A percentile compares a stretch with the other conserved stretches of the same genome.
Evolutionary conservation across 2,797 vertebrate species (phyloP).

Genomic region (Potorous gilbertii): DNA sequence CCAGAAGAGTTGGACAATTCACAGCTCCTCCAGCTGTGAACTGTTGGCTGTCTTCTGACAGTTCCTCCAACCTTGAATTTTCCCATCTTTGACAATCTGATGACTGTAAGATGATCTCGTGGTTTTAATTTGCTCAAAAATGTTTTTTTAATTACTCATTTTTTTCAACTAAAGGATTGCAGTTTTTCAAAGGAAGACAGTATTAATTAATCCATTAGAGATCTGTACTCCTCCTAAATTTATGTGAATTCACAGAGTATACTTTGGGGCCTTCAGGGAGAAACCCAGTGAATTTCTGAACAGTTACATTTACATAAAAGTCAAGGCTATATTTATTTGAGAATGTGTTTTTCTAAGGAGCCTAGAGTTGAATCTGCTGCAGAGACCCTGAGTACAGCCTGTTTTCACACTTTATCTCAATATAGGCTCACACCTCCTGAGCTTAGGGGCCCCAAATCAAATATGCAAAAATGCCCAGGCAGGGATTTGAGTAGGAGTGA

Average conservation of each 20-base stretch:
- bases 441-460: slow-evolving; percentile 72
- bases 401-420: slow-evolving; percentile 53
- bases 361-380: slow-evolving; percentile 51
- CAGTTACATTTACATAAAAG: slow-evolving; percentile 79
- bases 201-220: slow-evolving; percentile 71
- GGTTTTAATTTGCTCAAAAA: neutral
- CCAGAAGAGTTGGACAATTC: neutral
- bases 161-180: neutral
- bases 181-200: neutral
- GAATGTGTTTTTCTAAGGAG: slow-evolving; percentile 67
- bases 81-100: neutral
- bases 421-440: slow-evolving; percentile 71
- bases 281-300: slow-evolving; percentile 75
- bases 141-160: neutral
- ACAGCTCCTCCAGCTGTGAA: neutral
- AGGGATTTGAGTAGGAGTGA: slow-evolving; percentile 71
- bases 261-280: slow-evolving; percentile 73
- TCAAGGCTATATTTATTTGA: slow-evolving; percentile 74
- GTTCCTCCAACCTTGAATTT: neutral
- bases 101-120: neutral
- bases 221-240: slow-evolving; percentile 61
- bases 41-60: neutral
- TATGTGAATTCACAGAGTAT: slow-evolving; percentile 72
- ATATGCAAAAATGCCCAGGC: slow-evolving; percentile 76
- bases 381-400: slow-evolving; percentile 62